Evolutionary conservation across 2,888 invertebrate genomes (phyloP).

Genomic region (Aspidiotus rigidus): DNA sequence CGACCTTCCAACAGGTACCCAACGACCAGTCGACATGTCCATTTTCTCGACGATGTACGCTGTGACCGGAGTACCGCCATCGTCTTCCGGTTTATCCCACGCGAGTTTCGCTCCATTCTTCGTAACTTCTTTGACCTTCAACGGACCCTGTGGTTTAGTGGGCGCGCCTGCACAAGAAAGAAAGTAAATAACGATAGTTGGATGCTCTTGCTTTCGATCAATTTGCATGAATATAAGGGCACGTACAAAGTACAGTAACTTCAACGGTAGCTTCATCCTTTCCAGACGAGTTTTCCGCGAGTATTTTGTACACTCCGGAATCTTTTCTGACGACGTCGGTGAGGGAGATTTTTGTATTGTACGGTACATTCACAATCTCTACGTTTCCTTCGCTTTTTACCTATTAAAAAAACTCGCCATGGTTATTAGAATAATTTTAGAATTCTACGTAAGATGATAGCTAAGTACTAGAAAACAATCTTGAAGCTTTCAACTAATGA

Average conservation of each 20-base stretch:
- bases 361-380: constrained; percentile 75
- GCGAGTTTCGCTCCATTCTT: constrained; percentile 81
- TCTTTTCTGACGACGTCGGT: constrained; percentile 70
- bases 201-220: background rate
- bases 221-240: constrained; percentile 24
- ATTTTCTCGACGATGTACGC: constrained; percentile 89
- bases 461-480: constrained; percentile 7
- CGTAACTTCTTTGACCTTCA: constrained; percentile 78
- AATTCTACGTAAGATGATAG: background rate
- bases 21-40: constrained; percentile 81
- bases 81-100: constrained; percentile 91
- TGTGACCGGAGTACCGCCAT: constrained; percentile 87
- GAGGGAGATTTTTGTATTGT: constrained; percentile 78
- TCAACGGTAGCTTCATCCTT: constrained; percentile 88
- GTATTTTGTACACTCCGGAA: constrained; percentile 81
- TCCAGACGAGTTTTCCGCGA: constrained; percentile 84
- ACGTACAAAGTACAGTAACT: constrained; percentile 69
- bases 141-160: constrained; percentile 76
- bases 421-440: background rate
- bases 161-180: constrained; percentile 55
- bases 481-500: background rate
- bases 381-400: constrained; percentile 59
- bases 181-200: background rate
- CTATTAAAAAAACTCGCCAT: constrained; percentile 35
- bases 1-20: constrained; percentile 86